Evolutionary conservation across 2,888 invertebrate genomes (phyloP), one percentile per base, ranked within the genome.

Genomic region (Orthosia incerta): DNA sequence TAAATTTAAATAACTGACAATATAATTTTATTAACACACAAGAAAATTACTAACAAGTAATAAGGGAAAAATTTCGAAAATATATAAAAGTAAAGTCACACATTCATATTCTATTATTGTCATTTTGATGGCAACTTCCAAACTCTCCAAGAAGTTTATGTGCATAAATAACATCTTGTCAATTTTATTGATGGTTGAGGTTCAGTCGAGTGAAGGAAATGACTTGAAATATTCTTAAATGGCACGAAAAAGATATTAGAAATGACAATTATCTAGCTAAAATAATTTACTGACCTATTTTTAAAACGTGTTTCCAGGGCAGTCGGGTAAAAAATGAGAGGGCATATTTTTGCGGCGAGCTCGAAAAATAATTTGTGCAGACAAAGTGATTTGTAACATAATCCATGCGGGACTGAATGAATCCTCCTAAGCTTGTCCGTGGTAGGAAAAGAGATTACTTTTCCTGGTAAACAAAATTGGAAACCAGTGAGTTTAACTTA

Each of bases 331-430:
- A 57, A 62, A 73, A 51, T 23, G 18, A 51, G 50, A 46, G 61
- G 48, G 26, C 11, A 50, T 46, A 46, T 74, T 50, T 69, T 48
- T 70, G 62, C 13, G 62, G 15, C 13, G 51, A 53, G 46, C 62
- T 59, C 67, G 63, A 63, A 76, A 76, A 59, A 76, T 76, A 63
- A 69, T 76, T 76, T 76, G 51, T 53, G 39, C 62, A 50, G 59
- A 76, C 63, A 69, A 64, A 76, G 53, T 50, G 71, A 77, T 70
- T 76, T 71, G 70, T 63, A 77, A 77, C 63, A 55, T 76, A 76
- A 76, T 76, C 76, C 76, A 50, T 50, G 45, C 53, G 70, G 53
- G 59, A 45, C 70, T 63, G 50, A 55, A 51, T 55, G 50, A 70
- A 76, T 76, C 76, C 53, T 64, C 63, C n/a, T 76, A 70, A 76